Base-by-base conservation (phyloP, 1,140 invertebrate genomes). In the Dolichoris vasculosae region DNA sequence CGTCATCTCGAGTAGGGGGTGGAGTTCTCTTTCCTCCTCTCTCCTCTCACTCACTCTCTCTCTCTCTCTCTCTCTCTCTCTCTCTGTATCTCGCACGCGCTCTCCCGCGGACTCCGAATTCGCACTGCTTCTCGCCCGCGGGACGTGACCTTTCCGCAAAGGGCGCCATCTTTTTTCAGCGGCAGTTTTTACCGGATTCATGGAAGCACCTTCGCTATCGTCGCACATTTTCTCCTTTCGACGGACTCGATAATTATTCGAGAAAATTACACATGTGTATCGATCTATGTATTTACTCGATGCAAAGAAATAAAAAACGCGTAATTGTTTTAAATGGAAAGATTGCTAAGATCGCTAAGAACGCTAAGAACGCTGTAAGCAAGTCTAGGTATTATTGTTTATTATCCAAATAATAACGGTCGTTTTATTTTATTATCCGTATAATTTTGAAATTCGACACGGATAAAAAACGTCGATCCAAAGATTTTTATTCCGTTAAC, bases 1-100 rank as follows among this genome's bases (percentile, higher is more conserved):
- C 55, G 20, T 40, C 35, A 40, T 30, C 48, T n/a, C 30, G 38
- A 83, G 75, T 77, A 75, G 67, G 67, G 82, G 82, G 73, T 55
- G 75, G 75, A 43, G 23, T 20, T 26, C 13, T 26, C 55, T 26
- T 59, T 59, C 67, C 63, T 48, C 32, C 81, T 85, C 55, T 48
- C 23, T 9, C 2, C 23, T 1, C 23, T 2, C 23, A 4, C 43
- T 73, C 75, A 69, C 46, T 76, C 73, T 35, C 67, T 69, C 67
- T 59, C 26, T 59, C 55, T 59, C 55, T 59, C 55, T 59, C 55
- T 59, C 55, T 59, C 55, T 59, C 55, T 59, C 55, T 59, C 55
- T 59, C 55, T 59, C 55, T 59, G 8, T 59, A 7, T 59, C 55
- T 59, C 55, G 7, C 55, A 11, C 17, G 3, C 55, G 7, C 55